These are phyloP conservation scores for Psittacula echo DNA, from an alignment of 2,797 vertebrate species.

Conservation along the genomic window DNA sequence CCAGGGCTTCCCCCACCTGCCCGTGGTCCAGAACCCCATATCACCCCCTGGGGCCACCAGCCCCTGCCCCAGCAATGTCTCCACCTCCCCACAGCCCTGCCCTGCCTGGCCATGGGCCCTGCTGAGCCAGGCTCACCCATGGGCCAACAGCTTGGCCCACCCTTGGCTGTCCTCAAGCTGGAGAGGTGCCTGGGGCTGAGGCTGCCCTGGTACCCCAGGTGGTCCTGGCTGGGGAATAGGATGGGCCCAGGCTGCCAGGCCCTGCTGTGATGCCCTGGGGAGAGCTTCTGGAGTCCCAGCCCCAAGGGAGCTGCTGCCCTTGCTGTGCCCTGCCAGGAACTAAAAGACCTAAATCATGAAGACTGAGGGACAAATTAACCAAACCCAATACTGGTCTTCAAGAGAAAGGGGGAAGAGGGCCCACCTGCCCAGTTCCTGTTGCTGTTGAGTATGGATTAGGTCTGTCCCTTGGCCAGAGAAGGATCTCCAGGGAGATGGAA, in stretches of 20 bases:
- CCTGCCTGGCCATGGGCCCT: background rate
- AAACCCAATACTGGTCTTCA: background rate
- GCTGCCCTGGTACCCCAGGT: background rate
- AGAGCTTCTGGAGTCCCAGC: background rate
- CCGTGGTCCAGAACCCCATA: background rate
- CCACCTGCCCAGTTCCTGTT: background rate
- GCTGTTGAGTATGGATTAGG: background rate
- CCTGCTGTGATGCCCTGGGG: background rate
- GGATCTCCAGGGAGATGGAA: background rate
- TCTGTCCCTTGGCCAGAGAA: background rate
- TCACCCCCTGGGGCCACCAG: background rate
- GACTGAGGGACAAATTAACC: background rate
- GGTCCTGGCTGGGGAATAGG: background rate
- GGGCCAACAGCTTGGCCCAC: background rate
- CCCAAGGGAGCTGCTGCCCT: background rate
- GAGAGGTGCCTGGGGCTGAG: background rate
- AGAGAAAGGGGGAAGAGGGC: background rate
- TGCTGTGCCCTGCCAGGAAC: background rate
- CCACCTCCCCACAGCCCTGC: background rate
- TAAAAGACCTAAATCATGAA: background rate
- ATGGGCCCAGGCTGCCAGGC: background rate
- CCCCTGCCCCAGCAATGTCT: background rate
- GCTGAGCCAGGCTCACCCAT: background rate
- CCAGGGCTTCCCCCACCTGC: background rate
- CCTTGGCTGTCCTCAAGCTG: background rate